These are phyloP conservation scores for Aradophagus sp. DNA, from an alignment of 1,140 invertebrate species.

Conservation along the genomic window DNA sequence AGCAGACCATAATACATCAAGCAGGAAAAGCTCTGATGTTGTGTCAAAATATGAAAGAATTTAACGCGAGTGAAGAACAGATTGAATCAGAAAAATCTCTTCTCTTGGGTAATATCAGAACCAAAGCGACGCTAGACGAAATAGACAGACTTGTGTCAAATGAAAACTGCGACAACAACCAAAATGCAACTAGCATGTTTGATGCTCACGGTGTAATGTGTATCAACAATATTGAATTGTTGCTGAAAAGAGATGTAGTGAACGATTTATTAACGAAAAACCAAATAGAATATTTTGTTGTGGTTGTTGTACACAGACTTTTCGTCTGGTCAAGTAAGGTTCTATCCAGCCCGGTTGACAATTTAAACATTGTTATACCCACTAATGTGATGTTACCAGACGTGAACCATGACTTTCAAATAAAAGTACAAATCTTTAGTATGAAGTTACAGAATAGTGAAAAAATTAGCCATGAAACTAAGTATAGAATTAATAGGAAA, in stretches of 20 bases:
- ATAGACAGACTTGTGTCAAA: constrained; percentile 46
- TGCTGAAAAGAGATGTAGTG: constrained; percentile 43
- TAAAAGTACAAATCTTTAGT: constrained; percentile 57
- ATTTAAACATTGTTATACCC: constrained; percentile 51
- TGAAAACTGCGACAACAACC: constrained; percentile 4
- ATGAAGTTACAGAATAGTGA: constrained; percentile 47
- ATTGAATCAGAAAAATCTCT: constrained; percentile 72
- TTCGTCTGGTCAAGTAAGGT: constrained; percentile 63
- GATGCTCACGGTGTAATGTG: constrained; percentile 24
- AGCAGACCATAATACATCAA: constrained; percentile 70
- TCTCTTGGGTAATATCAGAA: constrained; percentile 65
- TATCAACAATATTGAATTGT: constrained; percentile 53
- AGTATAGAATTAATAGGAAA: constrained; percentile 60
- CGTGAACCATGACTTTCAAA: constrained; percentile 63
- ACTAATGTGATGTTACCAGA: constrained; percentile 57
- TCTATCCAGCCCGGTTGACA: constrained; percentile 39
- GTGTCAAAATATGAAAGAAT: constrained; percentile 68
- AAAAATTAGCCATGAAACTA: constrained; percentile 51
- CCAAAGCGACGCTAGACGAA: constrained; percentile 58
- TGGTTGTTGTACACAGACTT: constrained; percentile 59
- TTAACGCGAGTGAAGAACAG: constrained; percentile 63
- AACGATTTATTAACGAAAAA: constrained; percentile 19
- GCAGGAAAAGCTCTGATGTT: constrained; percentile 69
- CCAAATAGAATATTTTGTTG: constrained; percentile 61
- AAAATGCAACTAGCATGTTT: not conserved